Base-by-base conservation (phyloP, 64 coral and sea anemone species). In the Acropora yongei region DNA sequence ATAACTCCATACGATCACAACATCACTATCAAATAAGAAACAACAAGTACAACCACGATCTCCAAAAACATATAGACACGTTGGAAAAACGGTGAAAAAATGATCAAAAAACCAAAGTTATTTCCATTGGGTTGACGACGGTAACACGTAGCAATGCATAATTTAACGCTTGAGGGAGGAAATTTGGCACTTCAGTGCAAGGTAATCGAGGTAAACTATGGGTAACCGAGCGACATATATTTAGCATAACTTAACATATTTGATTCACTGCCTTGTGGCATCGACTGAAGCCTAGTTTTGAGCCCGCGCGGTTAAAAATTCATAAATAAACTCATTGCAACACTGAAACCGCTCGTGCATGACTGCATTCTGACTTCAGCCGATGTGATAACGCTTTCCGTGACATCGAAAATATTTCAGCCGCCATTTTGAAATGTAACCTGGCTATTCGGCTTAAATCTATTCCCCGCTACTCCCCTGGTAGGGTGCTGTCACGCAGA, bases 341-440 rank as follows among this genome's bases (percentile, higher is more conserved):
- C 30, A 30, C 30, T 30, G 30, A 30, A 30, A 30, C 30, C 30
- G 30, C 30, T 30, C 30, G 30, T 30, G 30, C 30, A 30, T 30
- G 0, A 30, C 30, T 30, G 30, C 30, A 30, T 30, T 30, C 30
- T 30, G 30, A 30, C 30, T 30, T 30, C 30, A 30, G 30, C 30
- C 30, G 30, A 30, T 30, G 30, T 30, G 30, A 30, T 30, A 30
- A 30, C 30, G 12, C 44, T n/a, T 49, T 51, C 10, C 47, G 3
- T 63, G 10, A 63, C 51, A 63, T 12, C 3, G 7, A 3, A 3
- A 10, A 63, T 12, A 13, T 11, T 45, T 45, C 51, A 81, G 60
- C 44, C 82, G 65, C 65, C 82, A 85, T 85, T 5, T 71, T 85
- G 17, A 10, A 71, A 71, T 3, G 82, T 71, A 85, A 69, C 82